Evolutionary conservation across 53 echinoderm and acorn worm genomes (phyloP).

Genomic region (Hippasteria phrygiana): DNA sequence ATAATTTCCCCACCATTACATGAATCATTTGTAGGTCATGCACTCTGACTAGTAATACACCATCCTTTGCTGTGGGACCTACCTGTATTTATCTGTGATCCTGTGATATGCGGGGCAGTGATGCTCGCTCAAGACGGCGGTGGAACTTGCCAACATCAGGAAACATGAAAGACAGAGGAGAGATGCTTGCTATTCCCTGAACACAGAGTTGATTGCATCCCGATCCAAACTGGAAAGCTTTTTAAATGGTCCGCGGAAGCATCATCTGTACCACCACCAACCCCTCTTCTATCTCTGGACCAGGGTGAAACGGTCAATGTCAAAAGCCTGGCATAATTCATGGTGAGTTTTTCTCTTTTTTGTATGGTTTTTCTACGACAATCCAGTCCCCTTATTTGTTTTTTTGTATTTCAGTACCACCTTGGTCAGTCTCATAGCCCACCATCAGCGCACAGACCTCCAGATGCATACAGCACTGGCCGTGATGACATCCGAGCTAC

Average conservation of each 20-base stretch:
- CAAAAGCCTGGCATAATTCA: conserved; percentile 19
- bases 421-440: conserved; percentile 15
- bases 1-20: neutral
- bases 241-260: conserved; percentile 32
- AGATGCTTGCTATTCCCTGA: conserved; percentile 49
- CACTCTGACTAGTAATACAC: conserved; percentile 8
- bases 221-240: conserved; percentile 28
- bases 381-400: neutral
- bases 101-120: neutral
- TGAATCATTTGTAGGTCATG: conserved; percentile 1
- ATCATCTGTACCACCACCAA: neutral
- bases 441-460: neutral
- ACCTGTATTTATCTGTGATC: neutral
- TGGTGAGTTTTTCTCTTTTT: conserved; percentile 31
- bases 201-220: conserved; percentile 27
- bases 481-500: conserved; percentile 3
- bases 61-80: neutral
- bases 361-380: conserved; percentile 4
- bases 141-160: neutral
- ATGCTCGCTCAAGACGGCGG: neutral
- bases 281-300: neutral
- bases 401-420: conserved; percentile 19
- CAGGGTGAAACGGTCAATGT: conserved; percentile 47
- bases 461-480: conserved; percentile 7
- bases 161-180: conserved; percentile 13